Evolutionary conservation across 2,797 vertebrate species (phyloP).

Genomic region (Psittacula echo): DNA sequence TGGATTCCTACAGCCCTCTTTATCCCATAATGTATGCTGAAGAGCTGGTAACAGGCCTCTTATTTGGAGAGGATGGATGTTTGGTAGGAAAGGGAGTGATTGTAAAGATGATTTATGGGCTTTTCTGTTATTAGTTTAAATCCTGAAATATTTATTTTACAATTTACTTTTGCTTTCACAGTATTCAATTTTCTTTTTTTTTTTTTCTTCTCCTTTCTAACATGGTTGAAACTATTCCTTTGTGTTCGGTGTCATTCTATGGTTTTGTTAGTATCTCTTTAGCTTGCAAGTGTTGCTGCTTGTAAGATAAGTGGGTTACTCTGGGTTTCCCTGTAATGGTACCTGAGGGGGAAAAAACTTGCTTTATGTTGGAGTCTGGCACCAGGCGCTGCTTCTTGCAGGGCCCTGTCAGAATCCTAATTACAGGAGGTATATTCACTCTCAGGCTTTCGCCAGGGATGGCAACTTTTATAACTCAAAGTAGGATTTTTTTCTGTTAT

Average conservation of each 20-base stretch:
- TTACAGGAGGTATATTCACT: neutral
- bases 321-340: neutral
- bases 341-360: neutral
- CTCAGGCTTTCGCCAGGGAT: neutral
- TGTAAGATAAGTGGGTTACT: slow-evolving; percentile 12
- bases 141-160: slow-evolving; percentile 51
- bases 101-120: slow-evolving; percentile 23
- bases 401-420: neutral
- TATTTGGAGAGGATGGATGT: slow-evolving; percentile 26
- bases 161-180: slow-evolving; percentile 15
- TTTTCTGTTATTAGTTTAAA: slow-evolving; percentile 45
- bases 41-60: neutral
- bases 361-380: neutral
- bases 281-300: neutral
- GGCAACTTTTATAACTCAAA: neutral
- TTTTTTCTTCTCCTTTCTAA: neutral
- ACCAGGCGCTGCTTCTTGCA: neutral
- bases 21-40: slow-evolving; percentile 33
- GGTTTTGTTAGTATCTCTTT: slow-evolving; percentile 24
- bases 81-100: neutral
- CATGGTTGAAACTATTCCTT: neutral
- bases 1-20: slow-evolving; percentile 27
- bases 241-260: neutral
- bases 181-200: neutral
- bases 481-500: neutral